Evolutionary conservation across 2,888 invertebrate genomes (phyloP).

Genomic region (Brachypterus glaber): DNA sequence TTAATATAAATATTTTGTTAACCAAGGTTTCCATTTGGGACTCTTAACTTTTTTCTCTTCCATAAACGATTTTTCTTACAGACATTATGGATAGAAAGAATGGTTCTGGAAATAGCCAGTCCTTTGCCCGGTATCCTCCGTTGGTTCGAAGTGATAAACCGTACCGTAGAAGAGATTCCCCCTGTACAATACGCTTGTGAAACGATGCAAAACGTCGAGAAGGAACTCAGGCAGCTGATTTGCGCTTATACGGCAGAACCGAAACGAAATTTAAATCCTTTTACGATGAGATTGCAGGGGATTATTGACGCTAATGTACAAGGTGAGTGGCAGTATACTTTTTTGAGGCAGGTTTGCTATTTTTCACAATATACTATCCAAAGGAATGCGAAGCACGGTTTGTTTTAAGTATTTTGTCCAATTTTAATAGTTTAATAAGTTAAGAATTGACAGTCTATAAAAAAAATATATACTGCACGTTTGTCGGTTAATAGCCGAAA

Average conservation of each 20-base stretch:
- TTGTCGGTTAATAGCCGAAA: too few species aligned
- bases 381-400: too few species aligned
- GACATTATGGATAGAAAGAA: slow-evolving; percentile 91
- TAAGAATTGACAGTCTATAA: too few species aligned
- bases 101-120: slow-evolving; percentile 71
- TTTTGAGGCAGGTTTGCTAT: too few species aligned
- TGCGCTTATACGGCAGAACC: slow-evolving; percentile 72
- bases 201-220: slow-evolving; percentile 83
- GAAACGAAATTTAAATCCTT: slow-evolving; percentile 76
- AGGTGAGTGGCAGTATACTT: too few species aligned
- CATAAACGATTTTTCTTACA: slow-evolving; percentile 33
- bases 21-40: neutral
- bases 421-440: too few species aligned
- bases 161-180: slow-evolving; percentile 64
- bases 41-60: neutral
- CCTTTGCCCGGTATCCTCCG: slow-evolving; percentile 83
- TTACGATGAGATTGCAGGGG: slow-evolving; percentile 82
- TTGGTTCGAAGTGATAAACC: slow-evolving; percentile 83
- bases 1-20: neutral
- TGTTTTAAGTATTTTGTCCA: too few species aligned
- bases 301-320: slow-evolving; percentile 94
- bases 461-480: too few species aligned
- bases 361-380: too few species aligned
- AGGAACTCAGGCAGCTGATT: slow-evolving; percentile 72
- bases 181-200: slow-evolving; percentile 86